Evolutionary conservation across 2,797 vertebrate species (phyloP).

Genomic region (Podargus strigoides): DNA sequence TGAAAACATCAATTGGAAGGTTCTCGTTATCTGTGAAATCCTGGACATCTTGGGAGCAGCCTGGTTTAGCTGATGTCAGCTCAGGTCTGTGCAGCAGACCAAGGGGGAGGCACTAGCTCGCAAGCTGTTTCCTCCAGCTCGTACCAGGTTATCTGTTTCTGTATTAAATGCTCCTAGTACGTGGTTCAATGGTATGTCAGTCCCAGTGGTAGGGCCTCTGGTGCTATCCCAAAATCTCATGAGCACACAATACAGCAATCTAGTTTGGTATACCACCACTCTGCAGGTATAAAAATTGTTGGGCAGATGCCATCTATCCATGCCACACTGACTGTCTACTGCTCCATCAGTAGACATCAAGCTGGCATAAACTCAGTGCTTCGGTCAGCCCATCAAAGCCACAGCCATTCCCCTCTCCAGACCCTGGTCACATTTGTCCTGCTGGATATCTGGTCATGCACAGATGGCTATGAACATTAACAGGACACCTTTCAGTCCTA

Average conservation of each 20-base stretch:
- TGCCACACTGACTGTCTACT: accelerated
- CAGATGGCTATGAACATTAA: not conserved
- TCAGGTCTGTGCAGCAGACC: not conserved
- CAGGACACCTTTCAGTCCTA: not conserved
- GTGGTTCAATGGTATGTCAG: not conserved
- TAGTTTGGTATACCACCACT: not conserved
- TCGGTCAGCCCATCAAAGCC: not conserved
- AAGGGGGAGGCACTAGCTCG: not conserved
- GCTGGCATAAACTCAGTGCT: not conserved
- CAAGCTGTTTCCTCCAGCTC: not conserved
- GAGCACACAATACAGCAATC: accelerated
- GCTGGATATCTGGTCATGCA: not conserved
- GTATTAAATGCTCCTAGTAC: not conserved
- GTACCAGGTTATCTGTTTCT: not conserved
- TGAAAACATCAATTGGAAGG: not conserved
- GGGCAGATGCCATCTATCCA: not conserved
- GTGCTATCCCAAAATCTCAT: not conserved
- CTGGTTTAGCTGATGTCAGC: not conserved
- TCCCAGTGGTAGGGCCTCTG: not conserved
- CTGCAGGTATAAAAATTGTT: not conserved
- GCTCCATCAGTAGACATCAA: not conserved
- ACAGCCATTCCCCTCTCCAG: not conserved
- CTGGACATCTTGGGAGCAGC: not conserved
- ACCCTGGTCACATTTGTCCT: not conserved
- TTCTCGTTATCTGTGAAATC: not conserved